Conservation (phyloP, 2,797 vertebrate genomes). For the Lagodon rhomboides region DNA sequence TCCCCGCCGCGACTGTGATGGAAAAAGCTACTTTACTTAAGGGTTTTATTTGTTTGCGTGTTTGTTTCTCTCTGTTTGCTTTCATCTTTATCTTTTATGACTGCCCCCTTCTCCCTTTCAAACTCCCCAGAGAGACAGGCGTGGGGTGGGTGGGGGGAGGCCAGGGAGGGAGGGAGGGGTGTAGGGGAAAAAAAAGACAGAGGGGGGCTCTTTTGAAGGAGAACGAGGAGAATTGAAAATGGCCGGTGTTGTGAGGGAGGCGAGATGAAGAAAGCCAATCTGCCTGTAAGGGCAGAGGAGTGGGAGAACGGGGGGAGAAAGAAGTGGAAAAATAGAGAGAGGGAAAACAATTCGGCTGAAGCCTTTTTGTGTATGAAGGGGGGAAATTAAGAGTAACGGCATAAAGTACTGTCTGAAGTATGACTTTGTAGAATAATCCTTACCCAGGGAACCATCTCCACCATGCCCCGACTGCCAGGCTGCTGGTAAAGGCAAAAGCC, state of each 20-base stretch:
- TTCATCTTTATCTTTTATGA: slow-evolving; percentile 88
- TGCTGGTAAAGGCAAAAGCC: slow-evolving; percentile 70
- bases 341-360: slow-evolving; percentile 35
- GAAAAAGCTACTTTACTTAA: slow-evolving; percentile 84
- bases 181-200: slow-evolving; percentile 54
- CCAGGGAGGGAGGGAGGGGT: slow-evolving; percentile 28
- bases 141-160: slow-evolving; percentile 31
- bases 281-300: slow-evolving; percentile 75
- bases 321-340: slow-evolving; percentile 43
- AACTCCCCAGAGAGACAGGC: slow-evolving; percentile 77
- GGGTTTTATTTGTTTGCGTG: slow-evolving; percentile 86
- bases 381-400: slow-evolving; percentile 69
- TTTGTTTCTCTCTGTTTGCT: slow-evolving; percentile 83
- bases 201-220: slow-evolving; percentile 82
- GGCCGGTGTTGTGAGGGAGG: slow-evolving; percentile 81
- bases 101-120: slow-evolving; percentile 79
- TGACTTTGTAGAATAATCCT: slow-evolving; percentile 70
- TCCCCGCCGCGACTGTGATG: slow-evolving; percentile 73
- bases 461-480: slow-evolving; percentile 31
- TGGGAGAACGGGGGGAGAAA: slow-evolving; percentile 43
- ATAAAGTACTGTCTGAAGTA: slow-evolving; percentile 58
- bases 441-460: slow-evolving; percentile 44
- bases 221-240: slow-evolving; percentile 84
- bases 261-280: slow-evolving; percentile 85
- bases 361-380: slow-evolving; percentile 49